A percentile compares a stretch with the other conserved stretches of the same genome.
phyloP scores from a whole-genome alignment of 2,888 invertebrate species.

The Gymnosoma rotundatum region DNA sequence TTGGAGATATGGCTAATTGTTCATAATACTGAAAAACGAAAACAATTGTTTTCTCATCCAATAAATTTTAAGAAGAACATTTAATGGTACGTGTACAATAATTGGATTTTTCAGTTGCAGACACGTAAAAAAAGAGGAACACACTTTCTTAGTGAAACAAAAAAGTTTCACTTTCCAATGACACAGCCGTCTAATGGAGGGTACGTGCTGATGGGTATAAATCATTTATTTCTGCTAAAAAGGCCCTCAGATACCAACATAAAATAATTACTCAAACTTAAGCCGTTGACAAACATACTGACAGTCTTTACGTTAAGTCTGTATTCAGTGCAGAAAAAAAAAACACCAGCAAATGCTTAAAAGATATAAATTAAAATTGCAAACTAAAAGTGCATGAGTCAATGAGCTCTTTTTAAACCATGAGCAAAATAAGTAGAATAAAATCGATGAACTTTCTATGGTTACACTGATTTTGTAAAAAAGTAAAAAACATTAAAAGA shows the following conservation, averaged over 20 bases:
- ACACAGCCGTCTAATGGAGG: constrained; percentile 7
- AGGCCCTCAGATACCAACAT: background rate
- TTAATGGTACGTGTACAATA: constrained; percentile 4
- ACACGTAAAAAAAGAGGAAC: constrained; percentile 3
- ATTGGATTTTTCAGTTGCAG: constrained; percentile 25
- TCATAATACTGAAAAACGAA: background rate
- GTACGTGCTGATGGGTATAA: constrained; percentile 9
- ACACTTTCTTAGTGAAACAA: background rate
- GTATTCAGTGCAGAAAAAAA: background rate
- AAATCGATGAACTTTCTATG: constrained; percentile 55
- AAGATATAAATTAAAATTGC: constrained; percentile 56
- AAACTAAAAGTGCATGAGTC: constrained; percentile 33
- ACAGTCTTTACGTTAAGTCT: background rate
- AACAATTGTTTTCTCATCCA: background rate
- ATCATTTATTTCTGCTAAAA: background rate
- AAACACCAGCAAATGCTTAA: constrained; percentile 45
- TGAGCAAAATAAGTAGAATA: constrained; percentile 47
- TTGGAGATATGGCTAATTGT: too few relatives aligned
- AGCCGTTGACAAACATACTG: background rate
- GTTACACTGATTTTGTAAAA: constrained; percentile 45
- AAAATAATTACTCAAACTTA: background rate
- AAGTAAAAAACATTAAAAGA: constrained; percentile 13
- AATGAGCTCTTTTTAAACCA: constrained; percentile 64
- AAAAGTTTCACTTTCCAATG: constrained; percentile 6
- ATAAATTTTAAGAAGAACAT: background rate